Percentiles rank a stretch among this genome's conserved stretches.
Evolutionary conservation across 2,888 invertebrate genomes (phyloP).

Genomic region (Aquatica leii): DNA sequence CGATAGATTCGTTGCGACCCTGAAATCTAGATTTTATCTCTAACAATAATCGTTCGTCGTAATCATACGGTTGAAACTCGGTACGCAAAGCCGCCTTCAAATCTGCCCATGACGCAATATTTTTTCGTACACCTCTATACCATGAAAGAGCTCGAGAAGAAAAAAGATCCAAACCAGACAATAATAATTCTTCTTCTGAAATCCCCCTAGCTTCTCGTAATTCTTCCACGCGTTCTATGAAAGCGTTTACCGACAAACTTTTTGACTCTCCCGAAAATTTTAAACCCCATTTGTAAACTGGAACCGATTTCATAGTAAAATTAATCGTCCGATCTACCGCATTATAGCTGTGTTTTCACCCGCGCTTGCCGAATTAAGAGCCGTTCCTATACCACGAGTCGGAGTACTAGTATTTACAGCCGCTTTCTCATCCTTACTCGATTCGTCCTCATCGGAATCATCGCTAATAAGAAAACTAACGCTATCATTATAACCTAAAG

Average conservation of each 20-base stretch:
- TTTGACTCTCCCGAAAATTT: not conserved
- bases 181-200: not conserved
- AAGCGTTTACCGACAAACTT: not conserved
- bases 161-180: not conserved
- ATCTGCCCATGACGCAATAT: not conserved
- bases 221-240: not conserved
- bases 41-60: not conserved
- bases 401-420: too few species aligned
- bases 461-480: too few species aligned
- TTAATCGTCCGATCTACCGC: too few species aligned
- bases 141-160: not conserved
- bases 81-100: not conserved
- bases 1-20: not conserved
- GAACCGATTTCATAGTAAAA: too few species aligned
- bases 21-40: not conserved
- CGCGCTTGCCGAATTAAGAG: too few species aligned
- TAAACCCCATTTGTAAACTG: conserved; percentile 1
- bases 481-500: too few species aligned
- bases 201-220: not conserved
- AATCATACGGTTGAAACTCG: not conserved
- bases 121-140: not conserved
- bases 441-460: too few species aligned
- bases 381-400: too few species aligned
- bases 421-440: too few species aligned
- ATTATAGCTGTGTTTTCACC: too few species aligned